Evolutionary conservation across 2,797 vertebrate genomes (phyloP).

Genomic region (Sphenopsis melanotis): DNA sequence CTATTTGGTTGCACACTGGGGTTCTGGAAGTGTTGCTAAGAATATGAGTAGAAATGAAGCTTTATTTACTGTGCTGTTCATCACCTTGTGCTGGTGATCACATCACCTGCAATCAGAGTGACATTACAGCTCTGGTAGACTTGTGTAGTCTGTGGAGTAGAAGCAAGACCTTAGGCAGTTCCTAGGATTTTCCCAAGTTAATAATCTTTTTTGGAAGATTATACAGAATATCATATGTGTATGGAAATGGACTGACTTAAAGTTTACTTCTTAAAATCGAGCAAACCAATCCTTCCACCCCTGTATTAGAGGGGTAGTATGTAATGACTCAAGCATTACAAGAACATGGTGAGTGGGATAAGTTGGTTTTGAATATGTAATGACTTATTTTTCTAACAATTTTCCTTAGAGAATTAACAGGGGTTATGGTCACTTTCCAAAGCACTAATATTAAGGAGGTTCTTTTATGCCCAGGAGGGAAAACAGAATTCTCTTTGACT

Average conservation of each 20-base stretch:
- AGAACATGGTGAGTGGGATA: not conserved
- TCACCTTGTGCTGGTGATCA: rapidly evolving
- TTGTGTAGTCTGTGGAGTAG: not conserved
- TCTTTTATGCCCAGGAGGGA: not conserved
- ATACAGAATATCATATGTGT: rapidly evolving
- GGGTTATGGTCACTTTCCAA: not conserved
- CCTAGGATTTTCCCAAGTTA: not conserved
- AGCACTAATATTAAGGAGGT: not conserved
- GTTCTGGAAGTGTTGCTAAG: not conserved
- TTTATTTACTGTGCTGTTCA: not conserved
- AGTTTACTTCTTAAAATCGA: not conserved
- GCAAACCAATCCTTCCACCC: not conserved
- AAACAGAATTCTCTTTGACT: not conserved
- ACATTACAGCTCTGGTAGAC: not conserved
- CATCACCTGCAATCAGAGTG: not conserved
- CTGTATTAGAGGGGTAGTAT: not conserved
- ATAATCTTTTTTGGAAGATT: not conserved
- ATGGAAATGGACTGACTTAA: not conserved
- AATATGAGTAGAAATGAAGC: not conserved
- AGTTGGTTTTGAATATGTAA: not conserved
- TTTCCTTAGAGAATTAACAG: not conserved
- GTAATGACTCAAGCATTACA: not conserved
- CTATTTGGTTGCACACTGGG: not conserved
- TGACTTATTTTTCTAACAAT: not conserved
- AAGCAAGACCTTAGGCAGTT: not conserved